Evolutionary conservation across 2,797 vertebrate species (phyloP).

Genomic region (Epinephelus malabaricus): DNA sequence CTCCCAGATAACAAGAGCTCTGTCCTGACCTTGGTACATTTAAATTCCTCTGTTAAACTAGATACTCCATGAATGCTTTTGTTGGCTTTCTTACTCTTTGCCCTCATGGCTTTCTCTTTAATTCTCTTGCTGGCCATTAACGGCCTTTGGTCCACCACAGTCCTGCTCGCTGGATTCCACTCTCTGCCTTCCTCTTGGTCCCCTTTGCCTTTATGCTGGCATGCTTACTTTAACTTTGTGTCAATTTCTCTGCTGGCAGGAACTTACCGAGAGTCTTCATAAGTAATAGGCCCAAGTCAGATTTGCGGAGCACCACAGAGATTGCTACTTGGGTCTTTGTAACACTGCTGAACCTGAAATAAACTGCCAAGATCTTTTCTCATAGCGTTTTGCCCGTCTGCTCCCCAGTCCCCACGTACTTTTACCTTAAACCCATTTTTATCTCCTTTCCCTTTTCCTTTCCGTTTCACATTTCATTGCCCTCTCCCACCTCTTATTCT

Average conservation of each 20-base stretch:
- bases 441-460: slow-evolving; percentile 50
- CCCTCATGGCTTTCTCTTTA: slow-evolving; percentile 39
- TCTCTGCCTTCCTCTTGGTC: slow-evolving; percentile 39
- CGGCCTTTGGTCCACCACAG: slow-evolving; percentile 26
- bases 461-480: slow-evolving; percentile 61
- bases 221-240: slow-evolving; percentile 46
- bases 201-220: slow-evolving; percentile 36
- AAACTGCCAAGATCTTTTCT: slow-evolving; percentile 61
- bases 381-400: slow-evolving; percentile 44
- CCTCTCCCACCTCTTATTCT: slow-evolving; percentile 50
- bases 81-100: slow-evolving; percentile 42
- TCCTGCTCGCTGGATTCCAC: slow-evolving; percentile 40
- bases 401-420: slow-evolving; percentile 46
- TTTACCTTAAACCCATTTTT: slow-evolving; percentile 64
- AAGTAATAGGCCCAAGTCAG: slow-evolving; percentile 61
- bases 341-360: slow-evolving; percentile 66
- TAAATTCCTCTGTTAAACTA: too few species aligned
- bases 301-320: slow-evolving; percentile 60
- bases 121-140: slow-evolving; percentile 48
- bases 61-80: slow-evolving; percentile 28
- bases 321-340: slow-evolving; percentile 60
- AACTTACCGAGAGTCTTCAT: slow-evolving; percentile 58
- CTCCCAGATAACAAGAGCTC: too few species aligned
- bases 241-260: slow-evolving; percentile 47
- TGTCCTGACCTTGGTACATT: too few species aligned